Conservation (phyloP, 2,888 invertebrate genomes). For the Macrosiphum euphorbiae region DNA sequence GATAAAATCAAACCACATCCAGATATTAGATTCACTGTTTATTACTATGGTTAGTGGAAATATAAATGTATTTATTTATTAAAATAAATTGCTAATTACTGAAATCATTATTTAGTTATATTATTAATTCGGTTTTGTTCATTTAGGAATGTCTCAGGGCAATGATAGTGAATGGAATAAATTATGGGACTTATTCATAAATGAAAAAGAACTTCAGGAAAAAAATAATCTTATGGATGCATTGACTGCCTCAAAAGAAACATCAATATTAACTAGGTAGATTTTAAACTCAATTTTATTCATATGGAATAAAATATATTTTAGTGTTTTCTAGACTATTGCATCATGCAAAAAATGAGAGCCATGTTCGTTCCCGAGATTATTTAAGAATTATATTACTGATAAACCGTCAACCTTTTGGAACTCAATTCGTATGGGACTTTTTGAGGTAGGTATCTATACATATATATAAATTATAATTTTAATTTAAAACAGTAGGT, state of each 20-base stretch:
- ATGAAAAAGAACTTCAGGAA: slow-evolving; percentile 85
- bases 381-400: slow-evolving; percentile 80
- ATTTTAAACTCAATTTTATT: slow-evolving; percentile 33
- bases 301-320: slow-evolving; percentile 27
- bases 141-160: slow-evolving; percentile 77
- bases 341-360: slow-evolving; percentile 80
- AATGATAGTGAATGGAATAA: slow-evolving; percentile 80
- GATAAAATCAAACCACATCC: slow-evolving; percentile 78
- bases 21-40: slow-evolving; percentile 78
- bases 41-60: slow-evolving; percentile 75
- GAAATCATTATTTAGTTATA: neutral
- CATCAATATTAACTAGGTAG: slow-evolving; percentile 79
- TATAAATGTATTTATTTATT: neutral
- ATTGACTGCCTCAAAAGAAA: slow-evolving; percentile 78
- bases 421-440: slow-evolving; percentile 80
- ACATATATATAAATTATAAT: too few species aligned
- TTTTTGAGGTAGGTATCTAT: slow-evolving; percentile 75
- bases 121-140: neutral
- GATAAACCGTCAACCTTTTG: slow-evolving; percentile 82
- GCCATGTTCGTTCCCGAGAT: slow-evolving; percentile 85
- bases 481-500: slow-evolving; percentile 14
- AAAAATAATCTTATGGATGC: slow-evolving; percentile 81
- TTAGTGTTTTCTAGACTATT: slow-evolving; percentile 76
- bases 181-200: slow-evolving; percentile 80
- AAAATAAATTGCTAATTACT: neutral